phyloP scores from a whole-genome alignment of 2,888 invertebrate genomes.

The Clitarchus hookeri region DNA sequence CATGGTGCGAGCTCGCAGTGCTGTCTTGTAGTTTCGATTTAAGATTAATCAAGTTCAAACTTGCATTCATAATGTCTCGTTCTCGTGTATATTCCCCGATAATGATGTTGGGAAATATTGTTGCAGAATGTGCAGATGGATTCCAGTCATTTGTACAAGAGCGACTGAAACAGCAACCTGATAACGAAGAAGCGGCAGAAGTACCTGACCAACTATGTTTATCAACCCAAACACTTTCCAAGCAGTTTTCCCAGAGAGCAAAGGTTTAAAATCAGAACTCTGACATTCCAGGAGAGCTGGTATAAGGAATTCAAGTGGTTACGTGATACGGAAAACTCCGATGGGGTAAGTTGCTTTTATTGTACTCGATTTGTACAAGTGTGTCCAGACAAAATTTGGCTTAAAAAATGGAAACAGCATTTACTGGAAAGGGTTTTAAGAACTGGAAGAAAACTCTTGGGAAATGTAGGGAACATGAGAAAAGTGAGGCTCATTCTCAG shows the following conservation, averaged over 20 bases:
- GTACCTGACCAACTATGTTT: no score
- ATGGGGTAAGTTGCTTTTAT: constrained; percentile 9
- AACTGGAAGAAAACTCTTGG: background rate
- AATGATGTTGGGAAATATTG: no score
- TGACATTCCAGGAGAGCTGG: background rate
- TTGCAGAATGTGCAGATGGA: no score
- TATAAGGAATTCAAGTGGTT: background rate
- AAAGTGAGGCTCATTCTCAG: background rate
- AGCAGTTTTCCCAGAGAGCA: background rate
- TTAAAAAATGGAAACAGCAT: background rate
- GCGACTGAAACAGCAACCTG: no score
- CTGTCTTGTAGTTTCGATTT: no score
- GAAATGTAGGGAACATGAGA: background rate
- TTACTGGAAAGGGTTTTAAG: background rate
- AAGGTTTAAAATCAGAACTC: background rate
- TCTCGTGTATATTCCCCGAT: no score
- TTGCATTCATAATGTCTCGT: no score
- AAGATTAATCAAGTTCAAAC: no score
- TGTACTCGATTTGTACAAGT: background rate
- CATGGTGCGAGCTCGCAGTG: no score
- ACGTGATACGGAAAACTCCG: background rate
- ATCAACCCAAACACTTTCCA: background rate
- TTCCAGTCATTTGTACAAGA: no score
- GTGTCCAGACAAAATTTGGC: background rate
- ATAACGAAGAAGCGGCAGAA: no score